These are phyloP conservation scores for Danio aesculapii DNA, from an alignment of 2,797 vertebrate genomes.

Conservation along the genomic window DNA sequence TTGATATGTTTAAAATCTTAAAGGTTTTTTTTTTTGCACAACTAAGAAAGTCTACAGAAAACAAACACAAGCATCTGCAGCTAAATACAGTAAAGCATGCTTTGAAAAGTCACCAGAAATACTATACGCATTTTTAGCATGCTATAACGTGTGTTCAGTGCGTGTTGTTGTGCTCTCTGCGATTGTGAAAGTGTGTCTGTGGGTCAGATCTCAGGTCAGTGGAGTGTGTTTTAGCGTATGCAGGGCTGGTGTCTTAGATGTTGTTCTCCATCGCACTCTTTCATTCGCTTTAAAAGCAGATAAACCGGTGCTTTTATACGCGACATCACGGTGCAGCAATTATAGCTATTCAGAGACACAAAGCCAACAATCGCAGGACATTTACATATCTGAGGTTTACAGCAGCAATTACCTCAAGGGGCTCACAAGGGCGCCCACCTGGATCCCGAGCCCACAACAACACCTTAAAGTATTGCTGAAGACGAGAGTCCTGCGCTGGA, in stretches of 20 bases:
- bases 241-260: slow-evolving; percentile 51
- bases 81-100: too few species aligned
- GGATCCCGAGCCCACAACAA: slow-evolving; percentile 69
- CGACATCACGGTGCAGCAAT: slow-evolving; percentile 59
- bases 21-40: too few species aligned
- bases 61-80: too few species aligned
- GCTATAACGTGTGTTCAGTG: too few species aligned
- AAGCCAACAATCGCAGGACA: slow-evolving; percentile 62
- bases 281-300: slow-evolving; percentile 57
- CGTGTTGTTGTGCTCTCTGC: too few species aligned
- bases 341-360: slow-evolving; percentile 61
- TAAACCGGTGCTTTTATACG: slow-evolving; percentile 61
- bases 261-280: slow-evolving; percentile 42
- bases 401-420: slow-evolving; percentile 75
- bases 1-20: too few species aligned
- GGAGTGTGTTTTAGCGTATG: not conserved
- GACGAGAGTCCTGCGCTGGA: slow-evolving; percentile 51
- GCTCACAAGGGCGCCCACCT: slow-evolving; percentile 76
- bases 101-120: too few species aligned
- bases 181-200: too few species aligned
- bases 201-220: not conserved
- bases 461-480: slow-evolving; percentile 52
- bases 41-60: too few species aligned
- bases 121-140: too few species aligned
- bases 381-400: slow-evolving; percentile 77